Conservation (phyloP, 1,140 invertebrate species). For the Drosophila kohkoa region DNA sequence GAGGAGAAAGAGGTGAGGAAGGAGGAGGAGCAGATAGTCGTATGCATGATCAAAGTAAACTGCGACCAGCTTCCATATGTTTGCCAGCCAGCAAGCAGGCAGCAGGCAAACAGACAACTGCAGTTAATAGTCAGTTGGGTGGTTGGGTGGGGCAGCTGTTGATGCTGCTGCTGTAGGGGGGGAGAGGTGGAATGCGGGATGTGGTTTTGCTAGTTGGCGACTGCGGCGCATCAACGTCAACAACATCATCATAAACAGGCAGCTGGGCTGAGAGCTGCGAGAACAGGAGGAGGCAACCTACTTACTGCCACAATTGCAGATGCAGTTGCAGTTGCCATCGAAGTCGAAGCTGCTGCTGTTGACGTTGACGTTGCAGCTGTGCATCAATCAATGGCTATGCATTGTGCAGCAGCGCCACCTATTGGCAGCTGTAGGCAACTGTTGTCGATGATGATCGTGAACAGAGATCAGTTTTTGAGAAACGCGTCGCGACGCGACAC, state of each 20-base stretch:
- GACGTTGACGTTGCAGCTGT: conserved; percentile 12
- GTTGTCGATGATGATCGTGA: conserved; percentile 20
- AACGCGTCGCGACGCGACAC: conserved; percentile 17
- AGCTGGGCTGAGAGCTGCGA: conserved; percentile 1
- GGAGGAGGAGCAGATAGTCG: conserved; percentile 31
- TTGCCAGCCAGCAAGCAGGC: conserved; percentile 28
- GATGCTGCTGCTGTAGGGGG: neutral
- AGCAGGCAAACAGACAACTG: conserved; percentile 51
- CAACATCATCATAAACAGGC: conserved; percentile 63
- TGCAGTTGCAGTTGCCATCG: conserved; percentile 49
- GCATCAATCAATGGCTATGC: conserved; percentile 47
- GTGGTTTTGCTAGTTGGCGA: conserved; percentile 21
- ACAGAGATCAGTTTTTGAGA: conserved; percentile 34
- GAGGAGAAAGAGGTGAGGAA: neutral
- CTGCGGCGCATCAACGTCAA: conserved; percentile 78
- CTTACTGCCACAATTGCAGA: conserved; percentile 54
- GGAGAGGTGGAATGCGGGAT: neutral
- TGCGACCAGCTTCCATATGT: conserved; percentile 63
- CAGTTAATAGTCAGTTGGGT: conserved; percentile 55
- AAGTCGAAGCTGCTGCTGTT: neutral
- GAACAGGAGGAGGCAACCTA: conserved; percentile 50
- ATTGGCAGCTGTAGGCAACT: conserved; percentile 12
- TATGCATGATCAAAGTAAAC: conserved; percentile 69
- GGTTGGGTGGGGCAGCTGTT: neutral
- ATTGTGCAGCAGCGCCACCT: conserved; percentile 38